Percentiles rank a stretch among this genome's conserved stretches.
phyloP scores from a whole-genome alignment of 2,797 vertebrate species.

The Diplodus puntazzo region DNA sequence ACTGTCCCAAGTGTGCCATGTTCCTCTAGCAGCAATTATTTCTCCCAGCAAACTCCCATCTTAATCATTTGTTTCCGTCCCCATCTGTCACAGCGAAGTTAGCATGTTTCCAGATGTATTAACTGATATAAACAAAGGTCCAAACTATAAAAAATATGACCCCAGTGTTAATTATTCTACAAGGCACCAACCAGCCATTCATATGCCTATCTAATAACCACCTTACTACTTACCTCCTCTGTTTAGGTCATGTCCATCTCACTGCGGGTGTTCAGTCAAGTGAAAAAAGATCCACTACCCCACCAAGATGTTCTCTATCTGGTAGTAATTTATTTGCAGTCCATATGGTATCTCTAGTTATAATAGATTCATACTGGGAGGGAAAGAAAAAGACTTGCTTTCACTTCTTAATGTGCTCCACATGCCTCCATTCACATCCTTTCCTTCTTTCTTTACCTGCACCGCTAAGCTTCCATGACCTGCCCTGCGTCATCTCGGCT shows the following conservation, averaged over 20 bases:
- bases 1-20: background rate
- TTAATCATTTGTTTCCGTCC: background rate
- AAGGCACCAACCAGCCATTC: background rate
- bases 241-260: constrained; percentile 26
- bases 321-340: constrained; percentile 4
- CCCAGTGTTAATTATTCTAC: background rate
- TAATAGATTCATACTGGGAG: constrained; percentile 20
- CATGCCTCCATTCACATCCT: constrained; percentile 42
- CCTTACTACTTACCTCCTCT: constrained; percentile 15
- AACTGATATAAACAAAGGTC: background rate
- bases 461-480: constrained; percentile 48
- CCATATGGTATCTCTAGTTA: constrained; percentile 23
- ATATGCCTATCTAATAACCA: background rate
- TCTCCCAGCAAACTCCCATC: background rate
- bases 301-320: background rate
- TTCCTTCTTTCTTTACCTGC: constrained; percentile 57
- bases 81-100: background rate
- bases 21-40: too few relatives aligned
- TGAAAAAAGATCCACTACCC: constrained; percentile 15
- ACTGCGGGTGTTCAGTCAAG: constrained; percentile 2
- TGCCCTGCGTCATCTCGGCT: constrained; percentile 65
- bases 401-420: constrained; percentile 40
- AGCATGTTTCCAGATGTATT: background rate
- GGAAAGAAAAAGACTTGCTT: background rate
- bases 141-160: background rate